These are phyloP conservation scores for Poecilia wingei DNA, from an alignment of 2,797 vertebrate species.

Conservation along the genomic window DNA sequence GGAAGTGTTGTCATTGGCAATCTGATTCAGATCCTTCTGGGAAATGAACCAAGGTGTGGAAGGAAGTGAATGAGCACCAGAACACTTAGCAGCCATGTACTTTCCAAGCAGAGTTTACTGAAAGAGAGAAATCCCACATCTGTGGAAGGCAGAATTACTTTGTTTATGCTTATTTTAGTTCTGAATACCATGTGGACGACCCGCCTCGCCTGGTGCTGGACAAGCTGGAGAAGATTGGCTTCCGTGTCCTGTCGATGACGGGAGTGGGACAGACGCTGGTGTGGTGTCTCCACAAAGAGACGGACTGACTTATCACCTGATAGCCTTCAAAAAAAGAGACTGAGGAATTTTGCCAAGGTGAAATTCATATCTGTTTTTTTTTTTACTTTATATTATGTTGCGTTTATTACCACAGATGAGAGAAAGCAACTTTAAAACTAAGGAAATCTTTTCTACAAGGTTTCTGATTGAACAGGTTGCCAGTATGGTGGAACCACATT, in stretches of 20 bases:
- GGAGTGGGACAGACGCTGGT: constrained; percentile 96
- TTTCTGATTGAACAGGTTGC: constrained; percentile 29
- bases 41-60: constrained; percentile 75
- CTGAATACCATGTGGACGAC: constrained; percentile 92
- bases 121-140: constrained; percentile 59
- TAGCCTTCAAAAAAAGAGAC: not conserved
- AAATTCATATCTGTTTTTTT: not conserved
- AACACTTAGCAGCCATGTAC: constrained; percentile 64
- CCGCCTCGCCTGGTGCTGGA: constrained; percentile 91
- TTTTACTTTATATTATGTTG: not conserved
- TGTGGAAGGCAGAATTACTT: constrained; percentile 46
- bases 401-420: not conserved
- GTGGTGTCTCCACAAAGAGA: constrained; percentile 94
- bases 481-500: constrained; percentile 28
- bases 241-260: constrained; percentile 91
- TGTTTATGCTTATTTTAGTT: constrained; percentile 79
- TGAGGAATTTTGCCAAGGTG: constrained; percentile 1
- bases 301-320: constrained; percentile 26
- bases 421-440: constrained; percentile 9
- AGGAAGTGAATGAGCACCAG: constrained; percentile 70
- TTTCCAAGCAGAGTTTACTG: constrained; percentile 55
- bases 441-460: constrained; percentile 22
- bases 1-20: constrained; percentile 73
- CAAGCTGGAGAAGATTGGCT: constrained; percentile 92
- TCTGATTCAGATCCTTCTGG: constrained; percentile 68